These are phyloP conservation scores for Parnassius orleans DNA, from an alignment of 2,888 invertebrate genomes.

Conservation along the genomic window DNA sequence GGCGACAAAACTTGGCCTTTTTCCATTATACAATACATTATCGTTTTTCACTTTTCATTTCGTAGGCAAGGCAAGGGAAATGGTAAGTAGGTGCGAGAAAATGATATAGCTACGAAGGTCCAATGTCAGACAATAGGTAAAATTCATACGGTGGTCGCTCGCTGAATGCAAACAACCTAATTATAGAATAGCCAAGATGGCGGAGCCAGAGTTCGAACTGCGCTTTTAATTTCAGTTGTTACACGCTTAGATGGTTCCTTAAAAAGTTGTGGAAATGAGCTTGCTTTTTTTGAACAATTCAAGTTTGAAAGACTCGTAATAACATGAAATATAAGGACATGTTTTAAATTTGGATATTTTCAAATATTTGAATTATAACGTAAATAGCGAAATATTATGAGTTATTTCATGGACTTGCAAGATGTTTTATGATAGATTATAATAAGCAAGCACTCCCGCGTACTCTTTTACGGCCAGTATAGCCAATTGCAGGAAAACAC, in stretches of 20 bases:
- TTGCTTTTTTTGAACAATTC: not conserved
- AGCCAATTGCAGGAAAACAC: no score
- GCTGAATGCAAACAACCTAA: conserved; percentile 76
- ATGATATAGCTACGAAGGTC: conserved; percentile 78
- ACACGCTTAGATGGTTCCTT: conserved; percentile 50
- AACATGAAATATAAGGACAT: no score
- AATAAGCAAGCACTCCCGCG: no score
- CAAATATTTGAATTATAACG: no score
- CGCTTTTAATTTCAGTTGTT: conserved; percentile 39
- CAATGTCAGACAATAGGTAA: conserved; percentile 80
- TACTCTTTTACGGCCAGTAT: not conserved
- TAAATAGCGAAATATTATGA: not conserved
- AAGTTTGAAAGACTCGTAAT: conserved; percentile 6
- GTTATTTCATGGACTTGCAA: no score
- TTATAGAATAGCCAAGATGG: conserved; percentile 72
- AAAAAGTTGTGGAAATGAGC: conserved; percentile 14
- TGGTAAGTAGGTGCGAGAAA: conserved; percentile 65
- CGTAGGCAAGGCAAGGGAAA: conserved; percentile 39
- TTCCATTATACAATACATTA: conserved; percentile 64
- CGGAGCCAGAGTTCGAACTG: conserved; percentile 43
- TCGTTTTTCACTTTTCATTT: conserved; percentile 46
- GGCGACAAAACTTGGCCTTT: conserved; percentile 38
- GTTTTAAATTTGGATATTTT: no score
- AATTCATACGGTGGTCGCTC: conserved; percentile 72
- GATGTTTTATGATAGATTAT: no score